These are phyloP conservation scores for Sinhomidia bicolor DNA, from an alignment of 2,888 invertebrate species.

Conservation along the genomic window DNA sequence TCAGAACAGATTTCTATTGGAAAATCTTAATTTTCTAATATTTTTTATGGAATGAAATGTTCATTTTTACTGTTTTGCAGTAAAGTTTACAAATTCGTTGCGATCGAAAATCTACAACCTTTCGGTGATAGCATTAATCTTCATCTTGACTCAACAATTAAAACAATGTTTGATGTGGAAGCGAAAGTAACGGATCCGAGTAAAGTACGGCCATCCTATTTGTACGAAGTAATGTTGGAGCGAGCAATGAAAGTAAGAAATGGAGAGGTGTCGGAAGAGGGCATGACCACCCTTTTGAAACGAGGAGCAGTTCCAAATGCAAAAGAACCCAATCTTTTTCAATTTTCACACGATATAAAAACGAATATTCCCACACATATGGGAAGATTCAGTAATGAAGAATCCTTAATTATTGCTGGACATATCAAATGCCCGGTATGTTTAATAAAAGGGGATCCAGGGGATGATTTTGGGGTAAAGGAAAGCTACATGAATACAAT, in stretches of 20 bases:
- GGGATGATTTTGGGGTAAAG: constrained; percentile 78
- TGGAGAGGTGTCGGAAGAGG: constrained; percentile 71
- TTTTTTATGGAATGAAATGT: no score
- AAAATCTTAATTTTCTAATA: neutral
- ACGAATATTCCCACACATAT: constrained; percentile 73
- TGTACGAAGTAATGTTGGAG: no score
- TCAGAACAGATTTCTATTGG: no score
- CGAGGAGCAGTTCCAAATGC: constrained; percentile 72
- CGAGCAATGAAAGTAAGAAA: constrained; percentile 69
- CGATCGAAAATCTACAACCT: constrained; percentile 75
- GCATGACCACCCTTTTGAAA: constrained; percentile 70
- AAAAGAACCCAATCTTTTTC: constrained; percentile 62
- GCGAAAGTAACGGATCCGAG: constrained; percentile 63
- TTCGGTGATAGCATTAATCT: constrained; percentile 60
- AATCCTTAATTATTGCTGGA: constrained; percentile 74
- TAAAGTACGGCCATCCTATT: constrained; percentile 70
- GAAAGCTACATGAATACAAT: constrained; percentile 77
- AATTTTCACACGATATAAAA: constrained; percentile 77
- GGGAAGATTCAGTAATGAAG: constrained; percentile 63
- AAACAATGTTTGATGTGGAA: constrained; percentile 69
- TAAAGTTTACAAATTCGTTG: constrained; percentile 73
- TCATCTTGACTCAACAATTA: constrained; percentile 34
- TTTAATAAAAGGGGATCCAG: constrained; percentile 81
- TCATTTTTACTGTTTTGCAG: no score
- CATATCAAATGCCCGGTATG: constrained; percentile 81